These are phyloP conservation scores for Diaprepes abbreviatus DNA, from an alignment of 2,888 invertebrate genomes.

Conservation along the genomic window DNA sequence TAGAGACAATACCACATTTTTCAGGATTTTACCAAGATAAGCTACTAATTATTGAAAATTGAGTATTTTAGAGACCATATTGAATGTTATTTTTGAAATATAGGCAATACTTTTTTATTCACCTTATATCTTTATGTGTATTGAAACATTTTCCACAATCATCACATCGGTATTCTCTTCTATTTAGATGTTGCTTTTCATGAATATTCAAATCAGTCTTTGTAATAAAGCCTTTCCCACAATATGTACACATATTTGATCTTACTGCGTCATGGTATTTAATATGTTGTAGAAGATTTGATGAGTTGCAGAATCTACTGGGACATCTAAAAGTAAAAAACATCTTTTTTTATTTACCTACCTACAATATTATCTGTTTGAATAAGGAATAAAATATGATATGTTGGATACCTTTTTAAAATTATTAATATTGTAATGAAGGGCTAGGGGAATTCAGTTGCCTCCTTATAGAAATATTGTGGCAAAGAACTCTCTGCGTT, in stretches of 20 bases:
- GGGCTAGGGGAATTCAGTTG: too few relatives aligned
- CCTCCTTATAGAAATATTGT: too few relatives aligned
- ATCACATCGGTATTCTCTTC: constrained; percentile 57
- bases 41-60: too few relatives aligned
- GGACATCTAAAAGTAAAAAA: constrained; percentile 51
- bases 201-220: constrained; percentile 58
- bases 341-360: not conserved
- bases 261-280: constrained; percentile 59
- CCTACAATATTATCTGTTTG: too few relatives aligned
- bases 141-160: constrained; percentile 58
- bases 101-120: not conserved
- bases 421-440: too few relatives aligned
- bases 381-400: too few relatives aligned
- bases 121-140: constrained; percentile 59
- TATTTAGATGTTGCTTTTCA: constrained; percentile 59
- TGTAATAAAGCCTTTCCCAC: constrained; percentile 65
- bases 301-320: constrained; percentile 57
- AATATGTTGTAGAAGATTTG: constrained; percentile 58
- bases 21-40: too few relatives aligned
- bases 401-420: too few relatives aligned
- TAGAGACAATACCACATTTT: too few relatives aligned
- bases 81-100: too few relatives aligned
- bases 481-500: too few relatives aligned
- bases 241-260: constrained; percentile 58
- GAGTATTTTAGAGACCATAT: too few relatives aligned